A percentile compares a stretch with the other conserved stretches of the same genome.
Conservation (phyloP, 1,140 invertebrate species). For the Euschistus heros region DNA sequence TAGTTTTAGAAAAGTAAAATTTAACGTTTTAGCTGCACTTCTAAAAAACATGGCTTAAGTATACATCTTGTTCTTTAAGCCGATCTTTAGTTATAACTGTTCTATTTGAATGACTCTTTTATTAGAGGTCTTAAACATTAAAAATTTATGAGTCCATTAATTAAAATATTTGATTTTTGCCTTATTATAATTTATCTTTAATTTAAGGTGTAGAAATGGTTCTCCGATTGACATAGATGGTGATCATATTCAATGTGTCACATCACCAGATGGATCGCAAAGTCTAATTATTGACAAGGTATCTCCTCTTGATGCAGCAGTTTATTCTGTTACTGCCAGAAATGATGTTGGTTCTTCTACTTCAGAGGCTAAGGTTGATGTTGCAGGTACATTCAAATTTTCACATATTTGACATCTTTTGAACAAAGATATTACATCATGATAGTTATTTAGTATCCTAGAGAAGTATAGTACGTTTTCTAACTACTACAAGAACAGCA, state of each 20-base stretch:
- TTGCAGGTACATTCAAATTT: constrained; percentile 36
- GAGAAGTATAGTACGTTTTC: too few species aligned
- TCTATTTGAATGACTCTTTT: too few species aligned
- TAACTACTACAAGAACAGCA: too few species aligned
- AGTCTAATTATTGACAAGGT: constrained; percentile 54
- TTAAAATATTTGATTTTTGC: background rate
- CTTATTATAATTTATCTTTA: background rate
- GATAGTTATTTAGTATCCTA: too few species aligned
- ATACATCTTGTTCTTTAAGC: too few species aligned
- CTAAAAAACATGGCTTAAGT: too few species aligned
- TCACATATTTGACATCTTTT: background rate
- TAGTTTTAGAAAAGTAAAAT: too few species aligned
- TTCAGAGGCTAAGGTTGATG: constrained; percentile 54
- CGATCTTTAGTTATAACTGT: too few species aligned
- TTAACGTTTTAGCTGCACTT: too few species aligned
- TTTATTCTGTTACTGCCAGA: constrained; percentile 59
- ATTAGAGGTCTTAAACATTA: too few species aligned
- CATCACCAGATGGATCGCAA: constrained; percentile 55
- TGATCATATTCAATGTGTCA: constrained; percentile 50
- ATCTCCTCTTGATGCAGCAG: constrained; percentile 54
- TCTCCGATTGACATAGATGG: constrained; percentile 63
- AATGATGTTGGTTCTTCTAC: constrained; percentile 62
- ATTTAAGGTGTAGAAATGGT: constrained; percentile 52
- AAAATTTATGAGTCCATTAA: background rate
- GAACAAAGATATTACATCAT: too few species aligned